Evolutionary conservation across 2,113 vertebrate species (phyloP), one percentile per base, ranked within the genome.

Genomic region (Alexandromys fortis): DNA sequence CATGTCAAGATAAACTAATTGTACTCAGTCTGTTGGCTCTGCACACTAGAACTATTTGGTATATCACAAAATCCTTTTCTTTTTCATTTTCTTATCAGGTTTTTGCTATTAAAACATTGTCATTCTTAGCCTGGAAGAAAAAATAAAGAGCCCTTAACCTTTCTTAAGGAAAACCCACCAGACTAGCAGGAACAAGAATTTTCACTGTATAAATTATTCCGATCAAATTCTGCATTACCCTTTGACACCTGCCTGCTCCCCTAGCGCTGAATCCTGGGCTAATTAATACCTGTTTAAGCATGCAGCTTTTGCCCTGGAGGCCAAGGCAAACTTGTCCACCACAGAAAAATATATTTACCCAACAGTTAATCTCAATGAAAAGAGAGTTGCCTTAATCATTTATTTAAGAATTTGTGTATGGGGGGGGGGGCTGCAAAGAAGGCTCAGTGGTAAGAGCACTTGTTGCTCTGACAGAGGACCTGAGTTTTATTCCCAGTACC

Each of bases 161-260:
- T 95, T 97, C 87, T 81, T 90, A 96, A 92, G 67, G 33, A 97
- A 95, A 97, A 92, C 61, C 90, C 67, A 77, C 85, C 75, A 95
- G 76, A 93, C 93, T 77, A 93, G 67, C 81, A 63, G 22, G 47
- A 89, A 98, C 94, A 94, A 96, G 94, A 94, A 96, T 95, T 97
- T 97, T 97, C 92, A 97, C 83, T 97, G 95, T 92, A 96, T 95
- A 96, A 95, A 96, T 96, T 96, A 97, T 86, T 63, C 90, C 90
- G 95, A 96, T 96, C 96, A 96, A 97, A 97, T 94, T 93, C 77
- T 93, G 22, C 93, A 96, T 97, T 98, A 97, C 95, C 97, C 97
- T 97, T 88, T 95, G 96, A 96, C 94, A 93, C 94, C 90, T 94
- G 93, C 67, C 81, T 86, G 30, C 26, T 86, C 67, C 75, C 81